These are phyloP conservation scores for Torymus aiolomorphi DNA, from an alignment of 2,888 invertebrate genomes.

Conservation along the genomic window DNA sequence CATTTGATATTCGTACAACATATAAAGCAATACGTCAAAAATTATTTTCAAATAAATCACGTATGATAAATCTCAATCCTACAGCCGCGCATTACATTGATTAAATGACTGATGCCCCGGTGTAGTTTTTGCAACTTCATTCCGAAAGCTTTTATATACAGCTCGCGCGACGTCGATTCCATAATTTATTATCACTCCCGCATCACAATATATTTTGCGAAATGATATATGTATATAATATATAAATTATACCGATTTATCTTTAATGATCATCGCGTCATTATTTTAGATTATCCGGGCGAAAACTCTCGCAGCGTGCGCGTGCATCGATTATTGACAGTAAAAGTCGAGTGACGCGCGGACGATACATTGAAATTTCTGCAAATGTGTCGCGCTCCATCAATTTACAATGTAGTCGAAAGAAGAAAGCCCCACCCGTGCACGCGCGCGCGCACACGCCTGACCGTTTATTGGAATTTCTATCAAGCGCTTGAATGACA, in stretches of 20 bases:
- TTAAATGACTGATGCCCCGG: too few relatives aligned
- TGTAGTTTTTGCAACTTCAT: too few relatives aligned
- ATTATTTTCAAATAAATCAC: too few relatives aligned
- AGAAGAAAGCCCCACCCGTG: constrained; percentile 3
- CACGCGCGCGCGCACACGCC: not conserved
- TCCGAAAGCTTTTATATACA: too few relatives aligned
- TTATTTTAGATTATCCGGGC: constrained; percentile 11
- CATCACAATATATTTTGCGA: too few relatives aligned
- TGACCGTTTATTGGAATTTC: constrained; percentile 32
- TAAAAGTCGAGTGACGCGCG: not conserved
- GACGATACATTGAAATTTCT: constrained; percentile 26
- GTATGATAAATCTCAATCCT: too few relatives aligned
- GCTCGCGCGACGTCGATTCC: too few relatives aligned
- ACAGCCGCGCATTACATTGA: too few relatives aligned
- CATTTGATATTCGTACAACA: too few relatives aligned
- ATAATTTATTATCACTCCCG: too few relatives aligned
- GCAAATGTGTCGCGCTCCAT: constrained; percentile 14
- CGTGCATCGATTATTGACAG: not conserved
- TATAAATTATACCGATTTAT: not conserved
- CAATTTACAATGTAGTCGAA: constrained; percentile 7
- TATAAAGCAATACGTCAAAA: too few relatives aligned
- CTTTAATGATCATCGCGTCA: constrained; percentile 2
- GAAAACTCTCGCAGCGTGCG: not conserved
- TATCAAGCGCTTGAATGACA: constrained; percentile 25
- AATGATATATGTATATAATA: too few relatives aligned